Evolutionary conservation across 2,113 vertebrate genomes (phyloP).

Genomic region (Entosphenus tridentatus): DNA sequence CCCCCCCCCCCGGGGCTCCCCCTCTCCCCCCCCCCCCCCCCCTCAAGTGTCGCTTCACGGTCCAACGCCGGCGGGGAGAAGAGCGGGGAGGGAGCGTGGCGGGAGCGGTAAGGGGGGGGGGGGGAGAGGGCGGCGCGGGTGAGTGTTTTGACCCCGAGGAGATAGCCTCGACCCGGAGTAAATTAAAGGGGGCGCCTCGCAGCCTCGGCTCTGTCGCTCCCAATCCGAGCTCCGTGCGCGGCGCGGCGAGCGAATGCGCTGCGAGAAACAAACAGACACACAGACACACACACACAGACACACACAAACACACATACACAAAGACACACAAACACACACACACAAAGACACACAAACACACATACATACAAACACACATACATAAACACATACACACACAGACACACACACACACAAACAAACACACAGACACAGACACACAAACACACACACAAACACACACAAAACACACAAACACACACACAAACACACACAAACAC

Average conservation of each 20-base stretch:
- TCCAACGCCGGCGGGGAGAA: too few relatives aligned
- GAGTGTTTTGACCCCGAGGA: background rate
- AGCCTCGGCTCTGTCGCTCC: background rate
- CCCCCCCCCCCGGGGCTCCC: background rate
- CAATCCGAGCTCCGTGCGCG: background rate
- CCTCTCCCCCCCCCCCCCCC: background rate
- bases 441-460: background rate
- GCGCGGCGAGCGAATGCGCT: too few relatives aligned
- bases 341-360: background rate
- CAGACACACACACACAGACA: too few relatives aligned
- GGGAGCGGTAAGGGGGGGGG: too few relatives aligned
- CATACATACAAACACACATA: too few relatives aligned
- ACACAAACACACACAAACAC: too few relatives aligned
- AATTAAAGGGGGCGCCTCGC: conserved; percentile 3
- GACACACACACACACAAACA: background rate
- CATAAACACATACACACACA: background rate
- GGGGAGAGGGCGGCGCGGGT: too few relatives aligned
- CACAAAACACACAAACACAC: background rate
- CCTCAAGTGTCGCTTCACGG: background rate
- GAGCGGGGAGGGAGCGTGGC: too few relatives aligned
- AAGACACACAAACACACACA: background rate
- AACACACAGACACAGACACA: too few relatives aligned
- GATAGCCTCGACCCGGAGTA: conserved; percentile 5
- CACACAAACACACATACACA: too few relatives aligned
- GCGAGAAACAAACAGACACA: too few relatives aligned